Evolutionary conservation across 2,888 invertebrate genomes (phyloP).

Genomic region (Cylindroiulus punctatus): DNA sequence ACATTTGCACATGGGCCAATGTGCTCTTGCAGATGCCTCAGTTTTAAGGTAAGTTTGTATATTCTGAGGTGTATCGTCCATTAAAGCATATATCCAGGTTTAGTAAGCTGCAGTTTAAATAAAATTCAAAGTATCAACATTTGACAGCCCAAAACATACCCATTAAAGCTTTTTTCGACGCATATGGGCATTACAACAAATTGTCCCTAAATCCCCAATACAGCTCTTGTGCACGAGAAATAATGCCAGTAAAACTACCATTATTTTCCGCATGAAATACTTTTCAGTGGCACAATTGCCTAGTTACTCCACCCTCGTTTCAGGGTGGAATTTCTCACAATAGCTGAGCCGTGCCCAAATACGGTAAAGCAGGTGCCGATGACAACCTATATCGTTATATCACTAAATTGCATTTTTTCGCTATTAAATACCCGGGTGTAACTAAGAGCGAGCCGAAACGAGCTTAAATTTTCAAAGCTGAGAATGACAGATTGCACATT

Average conservation of each 20-base stretch:
- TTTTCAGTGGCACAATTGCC: neutral
- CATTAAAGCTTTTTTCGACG: no score
- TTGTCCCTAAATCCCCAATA: neutral
- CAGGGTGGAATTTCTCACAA: neutral
- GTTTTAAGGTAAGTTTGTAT: no score
- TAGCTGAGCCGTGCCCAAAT: neutral
- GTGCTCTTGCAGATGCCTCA: no score
- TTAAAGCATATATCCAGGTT: no score
- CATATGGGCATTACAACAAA: neutral
- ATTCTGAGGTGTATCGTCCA: no score
- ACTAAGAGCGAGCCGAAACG: slow-evolving; percentile 11
- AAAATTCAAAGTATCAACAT: no score
- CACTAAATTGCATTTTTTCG: neutral
- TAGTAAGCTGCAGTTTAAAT: no score
- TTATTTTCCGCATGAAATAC: neutral
- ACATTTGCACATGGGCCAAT: no score
- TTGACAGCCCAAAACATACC: no score
- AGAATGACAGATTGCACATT: slow-evolving; percentile 40
- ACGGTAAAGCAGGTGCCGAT: slow-evolving; percentile 2
- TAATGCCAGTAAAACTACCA: neutral
- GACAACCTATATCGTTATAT: neutral
- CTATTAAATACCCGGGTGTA: neutral
- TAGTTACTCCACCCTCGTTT: slow-evolving; percentile 3
- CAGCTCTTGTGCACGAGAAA: neutral
- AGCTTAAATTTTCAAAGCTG: slow-evolving; percentile 42